phyloP scores from a whole-genome alignment of 2,797 vertebrate species.

The Hydrolagus colliei region DNA sequence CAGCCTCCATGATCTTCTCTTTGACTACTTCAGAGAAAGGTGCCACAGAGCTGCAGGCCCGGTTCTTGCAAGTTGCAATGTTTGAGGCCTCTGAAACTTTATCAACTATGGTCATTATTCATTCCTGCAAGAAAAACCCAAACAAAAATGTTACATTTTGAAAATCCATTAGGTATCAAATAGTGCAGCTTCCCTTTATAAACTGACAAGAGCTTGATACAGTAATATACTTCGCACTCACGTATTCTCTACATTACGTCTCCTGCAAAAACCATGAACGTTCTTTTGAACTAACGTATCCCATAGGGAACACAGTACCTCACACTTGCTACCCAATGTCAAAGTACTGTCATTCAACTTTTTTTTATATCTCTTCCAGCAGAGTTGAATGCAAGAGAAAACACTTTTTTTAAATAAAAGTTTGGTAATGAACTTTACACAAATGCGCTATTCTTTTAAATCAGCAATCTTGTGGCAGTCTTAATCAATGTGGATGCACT shows the following conservation, averaged over 20 bases:
- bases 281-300: background rate
- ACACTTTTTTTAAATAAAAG: too few relatives aligned
- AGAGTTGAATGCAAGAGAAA: background rate
- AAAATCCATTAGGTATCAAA: background rate
- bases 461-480: too few relatives aligned
- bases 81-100: conserved; percentile 84
- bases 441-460: too few relatives aligned
- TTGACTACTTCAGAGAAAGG: conserved; percentile 64
- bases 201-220: background rate
- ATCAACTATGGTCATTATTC: conserved; percentile 99
- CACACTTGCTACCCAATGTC: background rate
- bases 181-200: background rate
- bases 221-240: background rate
- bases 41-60: conserved; percentile 63
- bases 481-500: too few relatives aligned
- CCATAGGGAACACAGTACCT: background rate
- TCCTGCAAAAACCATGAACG: background rate
- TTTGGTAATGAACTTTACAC: too few relatives aligned
- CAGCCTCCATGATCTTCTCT: conserved; percentile 67
- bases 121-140: conserved; percentile 64
- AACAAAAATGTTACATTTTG: conserved; percentile 19
- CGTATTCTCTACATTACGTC: background rate
- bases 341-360: background rate
- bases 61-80: conserved; percentile 75
- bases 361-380: too few relatives aligned